phyloP scores from a whole-genome alignment of 1,140 invertebrate species.

The Vanessa tameamea region DNA sequence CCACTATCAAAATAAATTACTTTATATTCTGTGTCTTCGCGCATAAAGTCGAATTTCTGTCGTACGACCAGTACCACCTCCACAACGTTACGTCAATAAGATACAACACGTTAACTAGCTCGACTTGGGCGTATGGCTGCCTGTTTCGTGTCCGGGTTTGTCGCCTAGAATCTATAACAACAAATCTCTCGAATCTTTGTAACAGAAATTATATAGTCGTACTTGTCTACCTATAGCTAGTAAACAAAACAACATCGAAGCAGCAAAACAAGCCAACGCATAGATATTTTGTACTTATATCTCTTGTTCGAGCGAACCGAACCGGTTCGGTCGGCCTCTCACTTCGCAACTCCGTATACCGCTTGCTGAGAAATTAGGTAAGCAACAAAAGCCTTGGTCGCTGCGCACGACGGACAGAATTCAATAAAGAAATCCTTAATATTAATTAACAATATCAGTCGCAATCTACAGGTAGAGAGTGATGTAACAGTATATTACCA shows the following conservation, averaged over 20 bases:
- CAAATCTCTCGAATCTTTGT: slow-evolving; percentile 49
- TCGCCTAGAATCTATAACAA: slow-evolving; percentile 59
- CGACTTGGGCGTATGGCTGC: slow-evolving; percentile 64
- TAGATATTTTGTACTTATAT: slow-evolving; percentile 64
- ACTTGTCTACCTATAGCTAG: slow-evolving; percentile 26
- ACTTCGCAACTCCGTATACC: slow-evolving; percentile 75
- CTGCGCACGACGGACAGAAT: slow-evolving; percentile 57
- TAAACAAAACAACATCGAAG: slow-evolving; percentile 35
- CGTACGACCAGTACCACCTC: slow-evolving; percentile 60
- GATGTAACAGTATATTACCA: slow-evolving; percentile 46
- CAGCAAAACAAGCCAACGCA: slow-evolving; percentile 41
- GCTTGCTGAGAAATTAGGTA: slow-evolving; percentile 78
- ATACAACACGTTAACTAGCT: slow-evolving; percentile 74
- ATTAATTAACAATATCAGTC: slow-evolving; percentile 50
- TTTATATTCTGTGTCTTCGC: slow-evolving; percentile 39
- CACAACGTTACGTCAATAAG: slow-evolving; percentile 76
- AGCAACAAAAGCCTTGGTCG: slow-evolving; percentile 72
- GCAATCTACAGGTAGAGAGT: slow-evolving; percentile 42
- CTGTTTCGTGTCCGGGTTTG: slow-evolving; percentile 73
- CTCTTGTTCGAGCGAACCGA: slow-evolving; percentile 67
- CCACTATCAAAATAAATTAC: slow-evolving; percentile 43
- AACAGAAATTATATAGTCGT: slow-evolving; percentile 29
- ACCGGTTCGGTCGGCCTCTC: slow-evolving; percentile 78
- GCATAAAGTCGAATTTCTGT: slow-evolving; percentile 62
- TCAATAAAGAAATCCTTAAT: slow-evolving; percentile 66